Evolutionary conservation across 2,888 invertebrate genomes (phyloP).

Genomic region (Nycteola revayana): DNA sequence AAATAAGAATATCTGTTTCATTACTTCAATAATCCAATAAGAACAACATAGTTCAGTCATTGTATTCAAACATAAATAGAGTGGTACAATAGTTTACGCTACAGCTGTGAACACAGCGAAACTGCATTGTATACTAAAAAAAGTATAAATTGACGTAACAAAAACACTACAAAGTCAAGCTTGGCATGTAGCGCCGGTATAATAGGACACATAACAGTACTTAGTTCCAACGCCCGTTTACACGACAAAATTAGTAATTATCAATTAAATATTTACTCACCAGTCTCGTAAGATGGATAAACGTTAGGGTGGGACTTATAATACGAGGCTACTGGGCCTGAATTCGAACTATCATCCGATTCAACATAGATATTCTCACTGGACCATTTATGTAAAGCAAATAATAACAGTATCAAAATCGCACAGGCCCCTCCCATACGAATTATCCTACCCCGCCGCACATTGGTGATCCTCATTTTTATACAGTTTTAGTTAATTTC

Average conservation of each 20-base stretch:
- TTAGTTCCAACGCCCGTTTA: constrained; percentile 12
- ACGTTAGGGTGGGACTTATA: constrained; percentile 63
- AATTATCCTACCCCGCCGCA: constrained; percentile 82
- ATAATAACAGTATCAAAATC: constrained; percentile 82
- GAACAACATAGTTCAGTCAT: background rate
- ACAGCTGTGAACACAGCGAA: constrained; percentile 21
- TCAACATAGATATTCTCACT: constrained; percentile 59
- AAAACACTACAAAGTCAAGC: constrained; percentile 35
- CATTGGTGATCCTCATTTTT: constrained; percentile 83
- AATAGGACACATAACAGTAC: constrained; percentile 42
- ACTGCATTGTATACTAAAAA: constrained; percentile 22
- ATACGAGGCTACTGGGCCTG: constrained; percentile 41
- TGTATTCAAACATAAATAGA: constrained; percentile 12
- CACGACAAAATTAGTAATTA: constrained; percentile 5
- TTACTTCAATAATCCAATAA: constrained; percentile 2
- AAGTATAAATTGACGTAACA: constrained; percentile 39
- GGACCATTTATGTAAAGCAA: constrained; percentile 84
- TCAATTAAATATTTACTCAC: constrained; percentile 38
- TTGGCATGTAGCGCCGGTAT: constrained; percentile 40
- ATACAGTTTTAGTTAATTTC: constrained; percentile 11
- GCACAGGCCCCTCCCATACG: constrained; percentile 76
- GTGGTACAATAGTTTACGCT: constrained; percentile 21
- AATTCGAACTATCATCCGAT: constrained; percentile 32
- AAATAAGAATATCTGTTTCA: background rate
- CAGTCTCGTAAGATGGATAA: constrained; percentile 64